Percentiles rank a stretch among this genome's conserved stretches.
These are phyloP conservation scores for Dorcus parallelipipedus DNA, from an alignment of 2,888 invertebrate species.

Conservation along the genomic window DNA sequence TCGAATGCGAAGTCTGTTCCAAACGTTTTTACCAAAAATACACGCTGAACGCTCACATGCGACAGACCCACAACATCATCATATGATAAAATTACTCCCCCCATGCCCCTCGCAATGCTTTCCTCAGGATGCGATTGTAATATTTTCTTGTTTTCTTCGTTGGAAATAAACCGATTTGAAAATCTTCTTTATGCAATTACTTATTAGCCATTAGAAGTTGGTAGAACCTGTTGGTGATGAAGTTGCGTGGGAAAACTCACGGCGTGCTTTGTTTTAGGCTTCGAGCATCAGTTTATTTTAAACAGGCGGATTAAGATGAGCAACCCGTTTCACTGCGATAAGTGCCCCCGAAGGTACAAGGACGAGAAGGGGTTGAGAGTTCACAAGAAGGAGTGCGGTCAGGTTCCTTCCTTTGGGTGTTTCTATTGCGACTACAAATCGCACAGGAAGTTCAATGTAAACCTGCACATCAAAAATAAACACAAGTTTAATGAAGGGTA, in stretches of 20 bases:
- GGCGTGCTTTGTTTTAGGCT: background rate
- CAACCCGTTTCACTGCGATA: constrained; percentile 7
- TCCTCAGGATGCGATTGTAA: background rate
- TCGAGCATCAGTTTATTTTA: background rate
- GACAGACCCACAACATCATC: constrained; percentile 10
- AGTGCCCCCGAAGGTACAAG: constrained; percentile 11
- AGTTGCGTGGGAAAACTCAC: background rate
- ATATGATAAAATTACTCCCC: background rate
- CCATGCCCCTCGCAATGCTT: background rate
- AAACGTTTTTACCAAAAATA: constrained; percentile 38
- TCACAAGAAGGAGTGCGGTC: constrained; percentile 7
- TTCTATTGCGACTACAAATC: constrained; percentile 8
- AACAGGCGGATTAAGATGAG: constrained; percentile 1
- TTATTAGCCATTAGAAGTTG: background rate
- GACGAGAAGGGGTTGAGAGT: constrained; percentile 1
- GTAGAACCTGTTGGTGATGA: background rate
- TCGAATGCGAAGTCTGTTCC: constrained; percentile 46
- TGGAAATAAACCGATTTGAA: background rate
- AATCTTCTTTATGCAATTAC: background rate
- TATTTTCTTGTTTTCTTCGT: background rate
- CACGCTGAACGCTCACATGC: constrained; percentile 26
- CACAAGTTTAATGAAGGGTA: background rate
- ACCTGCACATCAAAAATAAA: constrained; percentile 2
- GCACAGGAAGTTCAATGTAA: constrained; percentile 7
- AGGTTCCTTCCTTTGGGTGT: constrained; percentile 1